Percentiles rank a stretch among this genome's conserved stretches.
Conservation (phyloP, 1,140 invertebrate species). For the Drepana arcuata region DNA sequence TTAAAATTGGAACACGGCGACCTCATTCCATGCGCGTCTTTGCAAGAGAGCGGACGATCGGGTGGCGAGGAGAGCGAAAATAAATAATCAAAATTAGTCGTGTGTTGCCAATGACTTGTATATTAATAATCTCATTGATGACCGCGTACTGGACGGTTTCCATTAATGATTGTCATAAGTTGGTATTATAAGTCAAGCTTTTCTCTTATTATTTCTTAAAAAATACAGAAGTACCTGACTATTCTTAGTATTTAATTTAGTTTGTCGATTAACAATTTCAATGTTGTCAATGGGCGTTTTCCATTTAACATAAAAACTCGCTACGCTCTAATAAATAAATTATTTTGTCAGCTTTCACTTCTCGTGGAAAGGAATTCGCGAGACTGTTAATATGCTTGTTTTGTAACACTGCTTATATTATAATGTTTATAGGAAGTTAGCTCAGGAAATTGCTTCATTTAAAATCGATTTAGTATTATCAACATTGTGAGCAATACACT, state of each 20-base stretch:
- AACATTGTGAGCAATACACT: too few species aligned
- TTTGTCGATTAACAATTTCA: too few species aligned
- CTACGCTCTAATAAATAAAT: slow-evolving; percentile 44
- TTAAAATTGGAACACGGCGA: slow-evolving; percentile 59
- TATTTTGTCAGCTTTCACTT: slow-evolving; percentile 51
- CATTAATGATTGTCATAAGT: too few species aligned
- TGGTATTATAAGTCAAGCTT: too few species aligned
- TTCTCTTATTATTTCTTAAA: too few species aligned
- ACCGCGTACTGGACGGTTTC: too few species aligned
- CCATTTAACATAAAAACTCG: slow-evolving; percentile 24
- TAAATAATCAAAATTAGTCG: slow-evolving; percentile 48
- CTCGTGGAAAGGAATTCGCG: slow-evolving; percentile 29
- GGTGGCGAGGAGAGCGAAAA: slow-evolving; percentile 30
- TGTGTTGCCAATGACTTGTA: too few species aligned
- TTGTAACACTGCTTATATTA: slow-evolving; percentile 13
- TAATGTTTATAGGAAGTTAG: slow-evolving; percentile 4
- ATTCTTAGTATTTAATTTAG: too few species aligned
- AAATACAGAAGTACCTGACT: too few species aligned
- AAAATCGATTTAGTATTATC: too few species aligned
- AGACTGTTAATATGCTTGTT: slow-evolving; percentile 19
- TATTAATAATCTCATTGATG: too few species aligned
- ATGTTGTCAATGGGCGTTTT: slow-evolving; percentile 24
- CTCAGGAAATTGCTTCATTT: background rate
- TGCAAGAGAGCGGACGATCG: slow-evolving; percentile 35
- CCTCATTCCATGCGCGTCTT: slow-evolving; percentile 49